These are phyloP conservation scores for Pipra filicauda DNA, from an alignment of 2,113 vertebrate species.

Conservation along the genomic window DNA sequence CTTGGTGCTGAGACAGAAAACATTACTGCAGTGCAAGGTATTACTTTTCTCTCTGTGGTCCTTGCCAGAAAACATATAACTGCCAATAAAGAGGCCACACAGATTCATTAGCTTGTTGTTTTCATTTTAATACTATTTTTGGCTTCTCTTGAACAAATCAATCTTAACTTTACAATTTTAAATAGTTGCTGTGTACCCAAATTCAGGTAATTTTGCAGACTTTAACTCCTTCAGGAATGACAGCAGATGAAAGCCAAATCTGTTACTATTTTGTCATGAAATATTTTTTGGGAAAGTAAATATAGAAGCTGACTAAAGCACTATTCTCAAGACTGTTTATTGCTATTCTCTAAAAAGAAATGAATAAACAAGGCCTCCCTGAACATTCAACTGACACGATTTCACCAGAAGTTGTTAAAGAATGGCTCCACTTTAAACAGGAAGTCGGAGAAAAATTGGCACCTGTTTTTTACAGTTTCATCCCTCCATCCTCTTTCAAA, in stretches of 20 bases:
- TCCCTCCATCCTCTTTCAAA: neutral
- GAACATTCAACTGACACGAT: neutral
- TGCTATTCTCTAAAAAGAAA: neutral
- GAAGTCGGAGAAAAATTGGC: neutral
- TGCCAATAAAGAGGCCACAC: neutral
- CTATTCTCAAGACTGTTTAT: neutral
- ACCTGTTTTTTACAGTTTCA: neutral
- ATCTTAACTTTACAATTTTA: neutral
- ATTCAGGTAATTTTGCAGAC: neutral
- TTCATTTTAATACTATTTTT: slow-evolving; percentile 3
- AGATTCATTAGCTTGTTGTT: slow-evolving; percentile 10
- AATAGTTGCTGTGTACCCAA: neutral
- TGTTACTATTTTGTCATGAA: neutral
- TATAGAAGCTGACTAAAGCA: neutral
- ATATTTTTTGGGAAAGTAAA: neutral
- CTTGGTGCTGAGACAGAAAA: neutral
- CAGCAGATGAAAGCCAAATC: neutral
- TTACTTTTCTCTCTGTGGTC: neutral
- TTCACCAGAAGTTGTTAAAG: neutral
- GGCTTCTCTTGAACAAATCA: neutral
- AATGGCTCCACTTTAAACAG: neutral
- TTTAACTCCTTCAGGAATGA: neutral
- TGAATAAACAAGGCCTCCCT: neutral
- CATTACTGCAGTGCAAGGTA: neutral
- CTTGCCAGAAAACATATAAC: neutral